Percentiles rank a stretch among this genome's conserved stretches.
phyloP scores from a whole-genome alignment of 1,140 invertebrate genomes.

The Mercenaria mercenaria region DNA sequence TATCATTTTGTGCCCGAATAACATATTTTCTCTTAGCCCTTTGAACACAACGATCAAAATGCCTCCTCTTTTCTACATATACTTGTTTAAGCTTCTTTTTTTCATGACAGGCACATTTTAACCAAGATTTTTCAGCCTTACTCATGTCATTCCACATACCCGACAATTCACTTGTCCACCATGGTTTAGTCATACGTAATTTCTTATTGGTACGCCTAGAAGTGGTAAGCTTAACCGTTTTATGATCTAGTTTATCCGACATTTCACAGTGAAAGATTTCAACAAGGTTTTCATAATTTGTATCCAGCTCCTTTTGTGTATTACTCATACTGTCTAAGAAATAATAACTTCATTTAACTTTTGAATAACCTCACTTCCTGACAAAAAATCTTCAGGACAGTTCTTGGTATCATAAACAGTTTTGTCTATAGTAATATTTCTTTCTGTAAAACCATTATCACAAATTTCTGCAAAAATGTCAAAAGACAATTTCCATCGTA shows the following conservation, averaged over 20 bases:
- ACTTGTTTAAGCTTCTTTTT: background rate
- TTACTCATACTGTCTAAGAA: background rate
- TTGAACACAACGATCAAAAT: background rate
- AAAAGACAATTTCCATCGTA: background rate
- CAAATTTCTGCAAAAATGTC: background rate
- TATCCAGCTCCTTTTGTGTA: background rate
- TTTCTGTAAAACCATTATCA: background rate
- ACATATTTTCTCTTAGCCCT: background rate
- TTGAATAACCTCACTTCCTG: background rate
- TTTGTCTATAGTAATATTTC: background rate
- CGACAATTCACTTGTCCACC: background rate
- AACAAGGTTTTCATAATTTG: background rate
- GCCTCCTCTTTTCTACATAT: background rate
- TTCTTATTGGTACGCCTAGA: background rate
- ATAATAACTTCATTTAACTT: background rate
- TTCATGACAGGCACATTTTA: background rate
- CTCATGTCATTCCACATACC: background rate
- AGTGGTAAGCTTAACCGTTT: background rate
- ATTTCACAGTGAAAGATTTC: background rate
- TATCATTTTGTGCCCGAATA: background rate
- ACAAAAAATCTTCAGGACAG: slow-evolving; percentile 14
- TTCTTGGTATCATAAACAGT: background rate
- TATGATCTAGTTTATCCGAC: background rate
- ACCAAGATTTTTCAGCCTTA: background rate
- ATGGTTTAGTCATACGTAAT: background rate